Evolutionary conservation across 2,888 invertebrate genomes (phyloP).

Genomic region (Epiblema foenella): DNA sequence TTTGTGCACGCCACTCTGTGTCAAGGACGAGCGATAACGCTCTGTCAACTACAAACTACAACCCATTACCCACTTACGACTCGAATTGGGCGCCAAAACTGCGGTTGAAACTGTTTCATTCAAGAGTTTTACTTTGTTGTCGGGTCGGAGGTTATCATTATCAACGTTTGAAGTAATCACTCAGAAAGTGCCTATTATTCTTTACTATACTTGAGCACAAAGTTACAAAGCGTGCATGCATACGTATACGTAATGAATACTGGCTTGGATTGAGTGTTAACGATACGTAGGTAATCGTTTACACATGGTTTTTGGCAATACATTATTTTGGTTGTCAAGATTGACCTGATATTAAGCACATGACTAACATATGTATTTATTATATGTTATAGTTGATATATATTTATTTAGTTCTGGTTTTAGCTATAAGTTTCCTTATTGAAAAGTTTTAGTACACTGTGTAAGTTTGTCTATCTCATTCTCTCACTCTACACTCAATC

Average conservation of each 20-base stretch:
- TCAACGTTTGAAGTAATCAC: conserved; percentile 14
- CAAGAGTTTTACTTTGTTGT: conserved; percentile 24
- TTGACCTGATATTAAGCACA: too few relatives aligned
- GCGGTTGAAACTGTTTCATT: conserved; percentile 26
- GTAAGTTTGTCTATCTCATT: too few relatives aligned
- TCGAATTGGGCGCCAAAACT: conserved; percentile 8
- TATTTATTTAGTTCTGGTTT: too few relatives aligned
- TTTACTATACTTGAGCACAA: neutral
- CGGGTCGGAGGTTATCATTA: conserved; percentile 25
- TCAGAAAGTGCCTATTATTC: neutral
- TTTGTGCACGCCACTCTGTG: conserved; percentile 81
- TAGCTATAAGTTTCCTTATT: too few relatives aligned
- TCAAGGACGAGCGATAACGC: conserved; percentile 83
- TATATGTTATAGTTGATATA: too few relatives aligned
- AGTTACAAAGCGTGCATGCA: neutral
- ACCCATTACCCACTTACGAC: conserved; percentile 47
- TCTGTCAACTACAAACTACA: conserved; percentile 56
- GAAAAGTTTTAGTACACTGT: too few relatives aligned
- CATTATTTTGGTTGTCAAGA: neutral
- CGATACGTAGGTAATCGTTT: neutral
- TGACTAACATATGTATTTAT: too few relatives aligned
- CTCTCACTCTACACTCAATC: too few relatives aligned
- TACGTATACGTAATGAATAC: neutral
- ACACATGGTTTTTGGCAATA: neutral
- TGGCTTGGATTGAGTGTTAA: neutral